Percentiles rank a stretch among this genome's conserved stretches.
Conservation (phyloP, 2,888 invertebrate species). For the Liopterus haemorrhoidalis region DNA sequence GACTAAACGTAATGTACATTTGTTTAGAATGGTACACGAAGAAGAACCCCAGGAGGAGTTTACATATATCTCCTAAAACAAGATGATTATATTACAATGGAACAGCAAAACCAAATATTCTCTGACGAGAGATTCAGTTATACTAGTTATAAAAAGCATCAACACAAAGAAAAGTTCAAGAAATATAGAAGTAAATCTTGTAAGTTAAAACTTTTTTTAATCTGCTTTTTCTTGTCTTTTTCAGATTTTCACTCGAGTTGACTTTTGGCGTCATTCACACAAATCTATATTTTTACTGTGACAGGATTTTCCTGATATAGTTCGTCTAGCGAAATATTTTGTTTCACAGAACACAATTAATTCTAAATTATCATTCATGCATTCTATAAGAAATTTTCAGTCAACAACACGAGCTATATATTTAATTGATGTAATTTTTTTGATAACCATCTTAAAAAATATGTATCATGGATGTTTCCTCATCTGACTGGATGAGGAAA, state of each 20-base stretch:
- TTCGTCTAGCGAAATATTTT: too few relatives aligned
- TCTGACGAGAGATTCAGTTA: conserved; percentile 56
- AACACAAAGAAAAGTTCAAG: conserved; percentile 57
- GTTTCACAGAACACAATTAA: too few relatives aligned
- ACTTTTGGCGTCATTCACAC: too few relatives aligned
- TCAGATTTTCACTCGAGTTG: conserved; percentile 1
- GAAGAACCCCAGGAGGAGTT: conserved; percentile 82
- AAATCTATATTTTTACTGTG: too few relatives aligned
- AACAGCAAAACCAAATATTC: conserved; percentile 64
- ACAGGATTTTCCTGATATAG: too few relatives aligned
- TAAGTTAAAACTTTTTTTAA: conserved; percentile 24
- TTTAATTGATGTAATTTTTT: too few relatives aligned
- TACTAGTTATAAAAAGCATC: conserved; percentile 52
- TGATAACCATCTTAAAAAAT: too few relatives aligned
- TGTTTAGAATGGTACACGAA: conserved; percentile 64
- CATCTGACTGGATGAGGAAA: too few relatives aligned
- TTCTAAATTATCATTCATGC: too few relatives aligned
- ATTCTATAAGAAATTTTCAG: too few relatives aligned
- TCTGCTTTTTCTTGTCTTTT: conserved; percentile 5
- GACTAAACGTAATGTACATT: conserved; percentile 1
- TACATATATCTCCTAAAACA: conserved; percentile 76
- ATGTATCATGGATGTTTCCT: too few relatives aligned
- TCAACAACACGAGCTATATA: too few relatives aligned
- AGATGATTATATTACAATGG: conserved; percentile 59
- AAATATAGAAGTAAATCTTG: conserved; percentile 54